Evolutionary conservation across 2,888 invertebrate genomes (phyloP), one percentile per base, ranked within the genome.

Genomic region (Melangyna quadrimaculata): DNA sequence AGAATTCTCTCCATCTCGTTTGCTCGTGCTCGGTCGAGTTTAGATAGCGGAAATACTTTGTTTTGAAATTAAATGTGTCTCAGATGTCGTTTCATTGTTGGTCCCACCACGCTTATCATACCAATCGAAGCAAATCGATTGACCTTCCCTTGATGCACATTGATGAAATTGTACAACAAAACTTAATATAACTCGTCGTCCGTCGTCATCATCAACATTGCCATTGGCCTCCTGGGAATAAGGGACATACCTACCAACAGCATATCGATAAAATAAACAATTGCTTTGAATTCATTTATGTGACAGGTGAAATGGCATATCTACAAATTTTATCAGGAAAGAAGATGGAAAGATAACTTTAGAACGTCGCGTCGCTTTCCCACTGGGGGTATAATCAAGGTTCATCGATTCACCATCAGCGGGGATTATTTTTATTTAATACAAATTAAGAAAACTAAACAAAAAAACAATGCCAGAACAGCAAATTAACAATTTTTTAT

Each of bases 41-140:
- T 9, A 14, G n/a, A 1, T 9, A 10, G 51, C 22, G 24, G 43
- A 35, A 83, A 57, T 43, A 67, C 70, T 57, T 83, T 83, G 79
- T 71, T 84, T 79, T 71, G 35, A 69, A 80, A 86, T 80, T 80
- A 86, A 80, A 77, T 80, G 75, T 72, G 69, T 72, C 84, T 77
- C 84, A 63, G 75, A 75, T 86, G 77, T 74, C 79, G 35, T 57
- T 75, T 84, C 57, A n/a, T 72, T 27, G 35, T 75, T 29, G 51
- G 14, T 70, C 81, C 77, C 86, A 29, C 29, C 75, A 53, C 61
- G 80, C 71, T 69, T 61, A 65, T 77, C 84, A 81, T 77, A 48
- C 69, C 75, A 77, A 45, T 71, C 65, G 79, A 17, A 45, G 51
- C 67, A 55, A 84, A 80, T 81, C 86, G 86, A 86, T 80, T 86